Conservation (phyloP, 2,797 vertebrate genomes). For the Eremophila alpestris region DNA sequence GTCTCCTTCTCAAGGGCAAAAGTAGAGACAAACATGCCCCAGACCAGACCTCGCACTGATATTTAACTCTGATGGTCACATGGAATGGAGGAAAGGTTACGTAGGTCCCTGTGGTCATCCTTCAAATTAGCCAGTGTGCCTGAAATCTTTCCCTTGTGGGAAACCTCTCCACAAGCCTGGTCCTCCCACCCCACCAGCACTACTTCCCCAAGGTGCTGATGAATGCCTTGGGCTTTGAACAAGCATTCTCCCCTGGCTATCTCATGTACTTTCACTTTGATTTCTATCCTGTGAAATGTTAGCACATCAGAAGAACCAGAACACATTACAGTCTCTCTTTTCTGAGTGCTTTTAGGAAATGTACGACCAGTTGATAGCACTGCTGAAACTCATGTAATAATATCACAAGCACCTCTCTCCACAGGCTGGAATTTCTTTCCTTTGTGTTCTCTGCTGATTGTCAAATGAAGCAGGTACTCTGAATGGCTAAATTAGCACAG, state of each 20-base stretch:
- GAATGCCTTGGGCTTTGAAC: neutral
- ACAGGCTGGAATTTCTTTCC: neutral
- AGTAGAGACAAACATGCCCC: neutral
- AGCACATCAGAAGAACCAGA: neutral
- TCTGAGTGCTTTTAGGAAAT: neutral
- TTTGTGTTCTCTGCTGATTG: neutral
- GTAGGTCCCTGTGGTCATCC: rapidly evolving
- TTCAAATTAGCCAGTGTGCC: neutral
- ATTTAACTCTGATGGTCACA: neutral
- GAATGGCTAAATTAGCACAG: neutral
- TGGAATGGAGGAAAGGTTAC: neutral
- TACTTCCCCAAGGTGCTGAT: rapidly evolving
- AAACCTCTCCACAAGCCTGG: neutral
- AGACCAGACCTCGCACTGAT: neutral
- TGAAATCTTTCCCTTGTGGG: neutral
- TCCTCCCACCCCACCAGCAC: neutral
- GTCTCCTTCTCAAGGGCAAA: neutral
- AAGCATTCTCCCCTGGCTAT: neutral
- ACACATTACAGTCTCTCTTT: neutral
- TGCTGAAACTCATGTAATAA: neutral
- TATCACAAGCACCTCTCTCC: neutral
- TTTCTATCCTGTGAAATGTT: neutral
- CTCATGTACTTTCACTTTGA: neutral
- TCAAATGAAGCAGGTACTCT: neutral
- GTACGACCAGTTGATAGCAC: neutral